Evolutionary conservation across 2,888 invertebrate genomes (phyloP), one percentile per base, ranked within the genome.

Genomic region (Athripsodes cinereus): DNA sequence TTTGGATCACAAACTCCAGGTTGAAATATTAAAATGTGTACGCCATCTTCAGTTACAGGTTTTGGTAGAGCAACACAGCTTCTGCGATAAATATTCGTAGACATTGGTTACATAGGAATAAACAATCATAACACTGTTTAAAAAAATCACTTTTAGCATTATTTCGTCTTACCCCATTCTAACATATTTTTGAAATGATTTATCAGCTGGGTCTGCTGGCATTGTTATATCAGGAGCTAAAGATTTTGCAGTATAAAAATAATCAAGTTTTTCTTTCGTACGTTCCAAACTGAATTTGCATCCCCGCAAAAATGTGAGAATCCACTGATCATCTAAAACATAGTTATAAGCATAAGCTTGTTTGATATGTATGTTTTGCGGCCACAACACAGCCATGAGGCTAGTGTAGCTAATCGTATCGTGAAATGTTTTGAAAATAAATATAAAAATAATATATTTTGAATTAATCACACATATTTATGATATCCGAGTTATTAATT

Each of bases 261-360:
- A 70, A 65, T 86, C 85, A 8, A 86, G 60, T 67, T 84, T 85
- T 64, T 81, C 76, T 66, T 86, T 86, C 1, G 82, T 74, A 48
- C 79, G 72, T 66, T 85, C 83, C 66, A 86, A 68, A 64, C 84
- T 85, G 68, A 76, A 84, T 69, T 86, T 86, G 66, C 83, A 82
- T 31, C 85, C 84, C 6, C 86, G 75, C 18, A 87, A 71, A 68
- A 85, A 87, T 1, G 79, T 71, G 2, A 82, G 65, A 48, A 87
- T 67, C 74, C 83, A 83, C 69, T 85, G 85, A 65, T 86, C 83
- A 69, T 84, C 84, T 80, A 67, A 19, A 67, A 62, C 31, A n/a
- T n/a, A n/a, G n/a, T n/a, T n/a, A n/a, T n/a, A n/a, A n/a, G n/a
- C n/a, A n/a, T n/a, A n/a, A n/a, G n/a, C n/a, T n/a, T n/a, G n/a